Base-by-base conservation (phyloP, 2,113 vertebrate genomes). In the Podilymbus podiceps region DNA sequence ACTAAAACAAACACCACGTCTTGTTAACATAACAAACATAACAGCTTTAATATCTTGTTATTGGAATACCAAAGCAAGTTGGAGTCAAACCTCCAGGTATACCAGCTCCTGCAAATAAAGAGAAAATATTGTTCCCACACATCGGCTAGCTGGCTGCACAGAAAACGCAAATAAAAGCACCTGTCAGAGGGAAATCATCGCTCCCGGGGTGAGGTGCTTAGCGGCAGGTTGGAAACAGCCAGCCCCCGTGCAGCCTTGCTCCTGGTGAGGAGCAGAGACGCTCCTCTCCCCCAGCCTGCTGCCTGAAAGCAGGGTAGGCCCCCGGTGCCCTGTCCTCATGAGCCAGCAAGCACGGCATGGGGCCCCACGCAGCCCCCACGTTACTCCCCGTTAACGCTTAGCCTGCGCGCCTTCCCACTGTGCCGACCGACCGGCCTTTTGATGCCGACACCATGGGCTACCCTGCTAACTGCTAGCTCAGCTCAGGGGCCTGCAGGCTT, bases 81-180 rank as follows among this genome's bases (percentile, higher is more conserved):
- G 49, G 20, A 95, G 63, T 86, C 69, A 89, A 88, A 92, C 50
- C 66, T 95, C 75, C 72, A 94, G 93, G 74, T 95, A 83, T 73
- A 67, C 27, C n/a, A 78, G 31, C 20, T 69, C 53, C 90, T 73
- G 55, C 62, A 95, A 89, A 95, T 53, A 49, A 64, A 78, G 31
- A 52, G 44, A 71, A 79, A 78, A 56, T 60, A 71, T 52, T 62
- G 49, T 78, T 94, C 68, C 24, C 31, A 49, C 27, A 31, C 27
- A 40, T 8, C 27, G 7, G 56, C 77, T 83, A 47, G 17, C 53
- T 83, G 64, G 22, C n/a, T 66, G 27, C 49, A 44, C 35, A 62
- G 58, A 80, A 88, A 89, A 56, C 3, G 2, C n/a, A 84, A 82
- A 74, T 31, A 64, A 66, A 95, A 90, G 9, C 69, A 49, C 11